Conservation (phyloP, 2,113 vertebrate genomes). For the Rhinoptilus africanus region DNA sequence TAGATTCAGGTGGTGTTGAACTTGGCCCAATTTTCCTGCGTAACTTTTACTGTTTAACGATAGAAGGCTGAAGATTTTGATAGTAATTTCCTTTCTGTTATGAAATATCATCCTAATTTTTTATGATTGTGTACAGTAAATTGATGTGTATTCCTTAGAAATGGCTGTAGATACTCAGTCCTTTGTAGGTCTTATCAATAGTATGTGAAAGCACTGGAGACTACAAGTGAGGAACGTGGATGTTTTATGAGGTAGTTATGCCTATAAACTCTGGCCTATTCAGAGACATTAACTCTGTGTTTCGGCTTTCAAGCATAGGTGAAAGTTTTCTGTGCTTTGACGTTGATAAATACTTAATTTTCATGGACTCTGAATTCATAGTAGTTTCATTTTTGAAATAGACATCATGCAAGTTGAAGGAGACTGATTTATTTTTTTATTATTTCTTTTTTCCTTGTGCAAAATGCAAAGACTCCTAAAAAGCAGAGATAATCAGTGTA, state of each 20-base stretch:
- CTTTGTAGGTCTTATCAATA: neutral
- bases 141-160: neutral
- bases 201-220: neutral
- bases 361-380: conserved; percentile 22
- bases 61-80: neutral
- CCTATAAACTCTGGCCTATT: neutral
- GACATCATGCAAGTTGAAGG: neutral
- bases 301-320: neutral
- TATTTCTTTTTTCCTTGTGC: conserved; percentile 38
- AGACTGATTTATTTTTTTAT: conserved; percentile 52
- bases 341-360: conserved; percentile 60
- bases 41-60: neutral
- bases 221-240: neutral
- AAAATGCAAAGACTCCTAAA: conserved; percentile 30
- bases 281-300: neutral
- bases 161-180: neutral
- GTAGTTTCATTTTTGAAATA: conserved; percentile 18
- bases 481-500: conserved; percentile 31
- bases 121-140: neutral
- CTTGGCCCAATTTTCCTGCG: neutral
- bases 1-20: neutral
- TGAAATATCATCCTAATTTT: neutral
- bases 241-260: neutral
- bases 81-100: neutral
- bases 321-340: conserved; percentile 27